These are phyloP conservation scores for Reinhardtius hippoglossoides DNA, from an alignment of 2,113 vertebrate species.

Conservation along the genomic window DNA sequence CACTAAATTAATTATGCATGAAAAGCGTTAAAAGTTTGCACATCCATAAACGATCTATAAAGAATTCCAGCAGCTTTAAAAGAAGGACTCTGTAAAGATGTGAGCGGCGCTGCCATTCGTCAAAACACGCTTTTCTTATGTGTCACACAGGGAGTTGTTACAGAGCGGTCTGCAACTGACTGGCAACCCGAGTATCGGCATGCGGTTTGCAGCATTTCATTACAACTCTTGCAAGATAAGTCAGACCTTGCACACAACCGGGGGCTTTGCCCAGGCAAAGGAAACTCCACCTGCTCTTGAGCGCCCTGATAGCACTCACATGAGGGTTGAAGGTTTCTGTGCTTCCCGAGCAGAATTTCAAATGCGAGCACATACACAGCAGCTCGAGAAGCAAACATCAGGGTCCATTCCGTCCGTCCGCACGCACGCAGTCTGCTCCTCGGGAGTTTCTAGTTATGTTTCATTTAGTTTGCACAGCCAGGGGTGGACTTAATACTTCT, in stretches of 20 bases:
- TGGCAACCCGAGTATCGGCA: conserved; percentile 33
- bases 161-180: conserved; percentile 6
- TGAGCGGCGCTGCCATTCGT: neutral
- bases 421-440: neutral
- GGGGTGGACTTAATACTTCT: neutral
- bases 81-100: neutral
- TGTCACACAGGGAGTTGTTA: conserved; percentile 19
- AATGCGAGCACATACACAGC: conserved; percentile 13
- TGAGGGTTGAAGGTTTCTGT: conserved; percentile 27
- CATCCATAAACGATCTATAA: neutral
- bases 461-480: conserved; percentile 14
- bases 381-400: conserved; percentile 9
- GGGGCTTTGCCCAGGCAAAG: conserved; percentile 19
- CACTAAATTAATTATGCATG: conserved; percentile 18
- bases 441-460: conserved; percentile 12
- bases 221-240: conserved; percentile 40
- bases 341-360: conserved; percentile 31
- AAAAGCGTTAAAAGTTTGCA: neutral
- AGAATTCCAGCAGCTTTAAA: neutral
- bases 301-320: conserved; percentile 34
- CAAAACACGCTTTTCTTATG: conserved; percentile 13
- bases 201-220: conserved; percentile 38
- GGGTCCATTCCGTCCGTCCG: neutral
- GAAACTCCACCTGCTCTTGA: conserved; percentile 38
- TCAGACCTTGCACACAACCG: conserved; percentile 27